Percentiles rank a stretch among this genome's conserved stretches.
Evolutionary conservation across 2,888 invertebrate species (phyloP).

Genomic region (Notodonta dromedarius): DNA sequence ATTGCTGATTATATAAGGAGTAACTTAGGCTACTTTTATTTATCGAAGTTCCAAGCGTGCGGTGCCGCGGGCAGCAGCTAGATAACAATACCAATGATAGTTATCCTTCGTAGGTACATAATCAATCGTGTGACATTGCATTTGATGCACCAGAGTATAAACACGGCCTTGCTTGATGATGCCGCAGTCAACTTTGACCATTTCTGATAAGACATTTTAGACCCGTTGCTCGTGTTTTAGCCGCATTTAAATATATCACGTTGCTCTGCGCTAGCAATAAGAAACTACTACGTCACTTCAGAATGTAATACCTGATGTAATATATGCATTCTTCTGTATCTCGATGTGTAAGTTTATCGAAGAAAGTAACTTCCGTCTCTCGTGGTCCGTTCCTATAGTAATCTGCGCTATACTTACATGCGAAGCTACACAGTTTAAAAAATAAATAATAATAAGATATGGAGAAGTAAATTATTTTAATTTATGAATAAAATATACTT

Average conservation of each 20-base stretch:
- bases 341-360: too few species aligned
- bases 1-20: too few species aligned
- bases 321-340: not conserved
- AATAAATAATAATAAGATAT: too few species aligned
- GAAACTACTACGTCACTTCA: too few species aligned
- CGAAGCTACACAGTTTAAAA: too few species aligned
- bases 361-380: too few species aligned
- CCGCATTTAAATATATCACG: not conserved
- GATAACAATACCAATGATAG: constrained; percentile 1
- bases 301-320: not conserved
- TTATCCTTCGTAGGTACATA: constrained; percentile 5
- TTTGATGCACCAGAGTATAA: constrained; percentile 12
- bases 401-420: too few species aligned
- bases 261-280: not conserved
- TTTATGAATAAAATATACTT: too few species aligned
- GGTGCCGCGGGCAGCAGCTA: constrained; percentile 5
- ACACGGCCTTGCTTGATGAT: constrained; percentile 15
- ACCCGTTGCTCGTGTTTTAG: not conserved
- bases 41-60: too few species aligned
- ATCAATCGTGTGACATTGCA: constrained; percentile 8
- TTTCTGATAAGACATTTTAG: constrained; percentile 6
- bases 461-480: too few species aligned
- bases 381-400: too few species aligned
- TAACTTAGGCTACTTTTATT: too few species aligned
- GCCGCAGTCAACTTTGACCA: constrained; percentile 15